Base-by-base conservation (phyloP, 2,888 invertebrate genomes). In the Abrostola tripartita region DNA sequence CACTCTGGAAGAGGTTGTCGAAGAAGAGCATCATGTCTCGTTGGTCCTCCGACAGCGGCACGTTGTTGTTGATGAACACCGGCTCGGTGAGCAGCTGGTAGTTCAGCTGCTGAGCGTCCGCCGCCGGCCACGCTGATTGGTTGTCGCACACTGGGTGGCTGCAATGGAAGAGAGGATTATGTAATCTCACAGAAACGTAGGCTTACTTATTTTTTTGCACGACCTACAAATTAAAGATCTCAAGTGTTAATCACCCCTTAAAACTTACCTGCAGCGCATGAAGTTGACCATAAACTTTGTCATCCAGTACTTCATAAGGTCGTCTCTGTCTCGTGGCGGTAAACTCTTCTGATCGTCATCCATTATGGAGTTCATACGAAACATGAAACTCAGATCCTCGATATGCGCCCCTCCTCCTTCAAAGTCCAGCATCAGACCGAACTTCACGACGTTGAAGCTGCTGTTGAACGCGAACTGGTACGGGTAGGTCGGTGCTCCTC, bases 361-460 rank as follows among this genome's bases (percentile, higher is more conserved):
- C 37, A 79, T 54, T 14, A 82, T 35, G 8, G 82, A 77, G 58
- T 85, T 84, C 0, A 58, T 53, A 7, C 78, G 68, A 53, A 95
- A 94, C 5, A 95, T 73, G 56, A 91, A 93, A 0, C 91, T 89
- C 78, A 94, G 77, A 74, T 95, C 95, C 70, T 95, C 95, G 6
- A 91, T 86, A 60, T 95, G 95, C 0, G 70, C 72, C 0, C 72
- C 50, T 36, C 92, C 94, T 5, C 68, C 71, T 14, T 86, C 81
- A 7, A 92, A 78, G 37, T 88, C 37, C 36, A 79, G 14, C 50
- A 63, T 65, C 7, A 62, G 61, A 6, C 57, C 79, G 1, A 36
- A 81, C 71, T 93, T 92, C 11, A 94, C 85, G 0, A 90, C 65
- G 0, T 91, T 94, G 65, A 87, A 75, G 5, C 89, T 85, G 1